Evolutionary conservation across 2,888 invertebrate genomes (phyloP), one percentile per base, ranked within the genome.

Genomic region (Ormyrus nitidulus): DNA sequence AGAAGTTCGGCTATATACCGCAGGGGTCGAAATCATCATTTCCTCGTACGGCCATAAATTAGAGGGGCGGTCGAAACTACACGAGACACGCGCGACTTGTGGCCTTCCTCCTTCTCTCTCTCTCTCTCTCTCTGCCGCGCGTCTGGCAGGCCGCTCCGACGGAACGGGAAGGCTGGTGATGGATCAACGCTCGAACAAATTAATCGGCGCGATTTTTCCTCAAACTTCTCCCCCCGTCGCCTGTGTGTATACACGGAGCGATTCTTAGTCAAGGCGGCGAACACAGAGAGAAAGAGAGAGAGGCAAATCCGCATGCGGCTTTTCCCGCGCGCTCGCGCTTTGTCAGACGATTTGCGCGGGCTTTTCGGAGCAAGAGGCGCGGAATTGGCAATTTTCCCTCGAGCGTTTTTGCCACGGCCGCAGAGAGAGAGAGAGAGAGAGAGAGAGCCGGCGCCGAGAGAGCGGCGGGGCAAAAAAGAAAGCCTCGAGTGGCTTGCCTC

Each of bases 11-110:
- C 48, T 53, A 5, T 62, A 56, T 53, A 46, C 61, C 61, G 54
- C 48, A 76, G 76, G 56, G 76, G 76, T 77, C 82, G 73, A 83
- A 83, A 85, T 85, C 83, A 84, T 84, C 83, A 80, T 85, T 83
- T 83, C 81, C 82, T 83, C 80, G 81, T 77, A 77, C 69, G 79
- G 77, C 77, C 77, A 83, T 83, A 84, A 84, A 84, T 84, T 83
- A 74, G 81, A 81, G 77, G 81, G 83, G 82, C 70, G 82, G 75
- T 82, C 82, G 80, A 77, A 78, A 65, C 71, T 54, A 69, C 48
- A 58, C 48, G 56, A 68, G 68, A 48, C 69, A 58, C 58, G 58
- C 46, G 69, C 62, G 62, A 44, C 46, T 44, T 62, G 62, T 10
- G 62, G 51, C 62, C 10, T 6, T 34, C 19, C 59, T 62, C 62